Base-by-base conservation (phyloP, 1,140 invertebrate species). In the Camponotus pennsylvanicus region DNA sequence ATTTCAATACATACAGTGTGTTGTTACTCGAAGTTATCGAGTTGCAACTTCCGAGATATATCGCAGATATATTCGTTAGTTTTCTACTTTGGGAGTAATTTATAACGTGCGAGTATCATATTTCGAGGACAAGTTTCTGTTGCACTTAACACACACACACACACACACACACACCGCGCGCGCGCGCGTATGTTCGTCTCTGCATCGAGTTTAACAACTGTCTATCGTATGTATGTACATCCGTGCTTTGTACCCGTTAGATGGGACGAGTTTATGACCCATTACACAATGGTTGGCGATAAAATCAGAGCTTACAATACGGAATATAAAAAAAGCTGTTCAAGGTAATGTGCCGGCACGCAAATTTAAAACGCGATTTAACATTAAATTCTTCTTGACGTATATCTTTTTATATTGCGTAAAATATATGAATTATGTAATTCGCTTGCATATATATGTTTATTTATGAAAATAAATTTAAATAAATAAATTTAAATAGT, bases 261-360 rank as follows among this genome's bases (percentile, higher is more conserved):
- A 15, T 57, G 15, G 37, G 49, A 80, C 78, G 64, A 57, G 64
- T 80, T 80, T 80, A 70, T 40, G 34, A 52, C 37, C 78, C 34
- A 80, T 70, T 80, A 57, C 64, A 80, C 78, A 70, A 80, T 80
- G 37, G 32, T 70, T 32, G 66, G 57, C 49, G 78, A 80, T 70
- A 70, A 80, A 80, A 80, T n/a, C 64, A 21, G 70, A 69, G 49
- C 34, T 57, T 5, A 37, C 21, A 18, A 80, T 80, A 69, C 34
- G 27, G 34, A 66, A 69, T 21, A n/a, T 69, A 79, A 67, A 66
- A 57, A 27, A 80, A 18, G 49, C n/a, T 5, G 18, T 18, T 40
- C 78, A 13, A 57, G 18, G 9, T 32, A 63, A 64, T 6, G 3
- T 32, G n/a, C 5, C 9, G 27, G 18, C 15, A 49, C n/a, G 49